Conservation (phyloP, 2,888 invertebrate species). For the Liopterus haemorrhoidalis region DNA sequence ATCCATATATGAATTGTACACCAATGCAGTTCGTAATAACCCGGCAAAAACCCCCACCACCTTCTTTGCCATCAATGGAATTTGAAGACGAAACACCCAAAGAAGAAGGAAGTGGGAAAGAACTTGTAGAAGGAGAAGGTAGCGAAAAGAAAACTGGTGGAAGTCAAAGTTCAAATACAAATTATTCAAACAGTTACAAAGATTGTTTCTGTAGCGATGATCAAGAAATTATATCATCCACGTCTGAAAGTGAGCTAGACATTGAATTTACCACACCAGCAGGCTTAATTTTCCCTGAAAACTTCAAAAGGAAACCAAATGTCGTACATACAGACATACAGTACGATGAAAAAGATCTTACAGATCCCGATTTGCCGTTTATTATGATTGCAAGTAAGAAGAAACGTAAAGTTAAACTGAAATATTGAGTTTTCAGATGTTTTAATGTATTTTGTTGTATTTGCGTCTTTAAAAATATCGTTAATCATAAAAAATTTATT, state of each 20-base stretch:
- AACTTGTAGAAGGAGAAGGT: slow-evolving; percentile 51
- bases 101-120: slow-evolving; percentile 52
- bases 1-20: slow-evolving; percentile 63
- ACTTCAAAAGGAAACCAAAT: slow-evolving; percentile 48
- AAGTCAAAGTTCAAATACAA: too few relatives aligned
- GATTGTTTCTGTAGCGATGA: slow-evolving; percentile 34
- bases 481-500: too few relatives aligned
- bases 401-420: too few relatives aligned
- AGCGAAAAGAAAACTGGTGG: slow-evolving; percentile 44
- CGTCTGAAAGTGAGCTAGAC: slow-evolving; percentile 60
- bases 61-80: too few relatives aligned
- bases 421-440: too few relatives aligned
- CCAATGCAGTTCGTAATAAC: slow-evolving; percentile 63
- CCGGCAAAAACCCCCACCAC: slow-evolving; percentile 47
- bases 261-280: slow-evolving; percentile 68
- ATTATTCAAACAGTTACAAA: too few relatives aligned
- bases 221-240: slow-evolving; percentile 46
- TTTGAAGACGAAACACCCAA: slow-evolving; percentile 51
- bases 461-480: too few relatives aligned
- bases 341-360: slow-evolving; percentile 54
- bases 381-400: too few relatives aligned
- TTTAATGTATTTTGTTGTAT: too few relatives aligned
- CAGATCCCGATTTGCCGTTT: slow-evolving; percentile 41
- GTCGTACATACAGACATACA: slow-evolving; percentile 56
- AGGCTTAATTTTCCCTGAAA: slow-evolving; percentile 57